Evolutionary conservation across 1,140 invertebrate species (phyloP), one percentile per base, ranked within the genome.

Genomic region (Aradophagus sp.): DNA sequence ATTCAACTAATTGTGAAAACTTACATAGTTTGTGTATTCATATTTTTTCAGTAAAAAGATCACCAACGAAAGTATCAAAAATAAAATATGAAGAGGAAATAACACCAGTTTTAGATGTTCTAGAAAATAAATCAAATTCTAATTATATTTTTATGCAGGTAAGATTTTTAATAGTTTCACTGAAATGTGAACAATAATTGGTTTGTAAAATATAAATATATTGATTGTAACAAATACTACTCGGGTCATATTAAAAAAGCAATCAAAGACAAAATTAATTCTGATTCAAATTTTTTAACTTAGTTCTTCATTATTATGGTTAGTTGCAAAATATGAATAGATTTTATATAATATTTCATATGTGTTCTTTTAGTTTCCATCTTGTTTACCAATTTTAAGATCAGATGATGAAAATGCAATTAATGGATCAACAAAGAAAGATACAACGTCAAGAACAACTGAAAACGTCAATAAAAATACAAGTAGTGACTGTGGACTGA

Each of bases 121-220:
- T 80, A 16, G 78, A 82, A 53, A 77, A 65, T 42, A 75, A 77
- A 59, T 1, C 67, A 11, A 79, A 67, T 55, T 73, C 52, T 14
- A 66, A 70, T 32, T 85, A 82, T 50, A 72, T 83, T 34, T 75
- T 84, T 36, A 71, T 86, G 32, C 77, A 83, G 72, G 84, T 69
- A 17, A 2, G 4, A 23, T 8, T 23, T n/a, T n/a, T n/a, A n/a
- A n/a, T n/a, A n/a, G n/a, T n/a, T n/a, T n/a, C n/a, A n/a, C n/a
- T n/a, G n/a, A n/a, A n/a, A n/a, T n/a, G n/a, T n/a, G n/a, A n/a
- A n/a, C n/a, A n/a, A n/a, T n/a, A n/a, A n/a, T n/a, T n/a, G n/a
- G n/a, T n/a, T n/a, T n/a, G n/a, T n/a, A n/a, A n/a, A n/a, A n/a
- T n/a, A n/a, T n/a, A n/a, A n/a, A n/a, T n/a, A n/a, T n/a, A n/a